These are phyloP conservation scores for Callyntrura sp. DNA, from an alignment of 2,888 invertebrate species.

Conservation along the genomic window DNA sequence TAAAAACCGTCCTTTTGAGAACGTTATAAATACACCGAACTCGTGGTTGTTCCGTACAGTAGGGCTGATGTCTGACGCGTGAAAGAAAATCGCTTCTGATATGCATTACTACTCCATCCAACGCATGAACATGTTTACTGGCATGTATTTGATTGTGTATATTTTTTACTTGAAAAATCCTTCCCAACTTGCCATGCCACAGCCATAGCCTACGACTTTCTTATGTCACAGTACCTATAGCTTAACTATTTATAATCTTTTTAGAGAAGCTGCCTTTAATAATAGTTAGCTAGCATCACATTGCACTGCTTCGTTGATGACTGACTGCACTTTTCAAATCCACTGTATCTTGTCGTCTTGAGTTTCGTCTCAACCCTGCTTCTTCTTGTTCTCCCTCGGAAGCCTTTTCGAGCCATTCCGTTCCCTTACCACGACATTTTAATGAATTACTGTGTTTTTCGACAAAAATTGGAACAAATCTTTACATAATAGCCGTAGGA, in stretches of 20 bases:
- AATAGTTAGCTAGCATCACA: conserved; percentile 14
- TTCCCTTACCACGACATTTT: conserved; percentile 23
- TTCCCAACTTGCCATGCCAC: not conserved
- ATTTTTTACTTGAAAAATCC: not conserved
- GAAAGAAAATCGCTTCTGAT: not conserved
- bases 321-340: conserved; percentile 46
- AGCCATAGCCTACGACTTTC: conserved; percentile 38
- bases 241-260: conserved; percentile 17
- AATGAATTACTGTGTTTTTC: conserved; percentile 53
- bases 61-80: not conserved
- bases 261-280: not conserved
- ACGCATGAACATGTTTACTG: not conserved
- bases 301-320: conserved; percentile 11
- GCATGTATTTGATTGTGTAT: conserved; percentile 2
- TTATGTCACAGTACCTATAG: not conserved
- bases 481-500: not conserved
- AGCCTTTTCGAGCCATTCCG: not conserved
- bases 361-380: conserved; percentile 4
- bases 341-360: conserved; percentile 1
- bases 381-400: not conserved
- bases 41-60: not conserved
- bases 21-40: not conserved
- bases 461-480: not conserved
- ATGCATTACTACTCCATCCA: not conserved
- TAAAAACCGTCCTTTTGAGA: conserved; percentile 6